Evolutionary conservation across 2,888 invertebrate genomes (phyloP).

Genomic region (Endotricha flammealis): DNA sequence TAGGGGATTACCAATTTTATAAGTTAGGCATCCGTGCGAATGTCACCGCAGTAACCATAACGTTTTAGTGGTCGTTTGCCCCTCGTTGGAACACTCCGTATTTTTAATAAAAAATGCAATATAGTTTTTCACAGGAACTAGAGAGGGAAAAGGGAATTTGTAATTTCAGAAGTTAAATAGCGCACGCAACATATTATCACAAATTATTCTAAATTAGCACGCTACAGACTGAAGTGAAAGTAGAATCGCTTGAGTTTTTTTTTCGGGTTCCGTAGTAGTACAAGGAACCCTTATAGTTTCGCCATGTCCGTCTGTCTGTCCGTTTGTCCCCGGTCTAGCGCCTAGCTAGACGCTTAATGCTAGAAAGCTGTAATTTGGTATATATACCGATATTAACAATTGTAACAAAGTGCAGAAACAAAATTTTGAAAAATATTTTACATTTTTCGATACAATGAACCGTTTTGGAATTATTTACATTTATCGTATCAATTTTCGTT

Average conservation of each 20-base stretch:
- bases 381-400: no score
- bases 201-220: constrained; percentile 6
- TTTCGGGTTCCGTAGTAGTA: background rate
- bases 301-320: no score
- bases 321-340: no score
- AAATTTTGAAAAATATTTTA: no score
- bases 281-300: no score
- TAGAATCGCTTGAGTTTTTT: constrained; percentile 1
- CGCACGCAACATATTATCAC: constrained; percentile 1
- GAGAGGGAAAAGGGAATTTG: constrained; percentile 52
- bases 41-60: constrained; percentile 74
- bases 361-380: no score
- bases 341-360: no score
- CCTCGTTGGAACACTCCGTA: constrained; percentile 67
- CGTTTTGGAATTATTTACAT: no score
- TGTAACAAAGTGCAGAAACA: no score
- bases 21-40: constrained; percentile 68
- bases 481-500: no score
- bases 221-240: constrained; percentile 5
- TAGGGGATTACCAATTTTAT: constrained; percentile 66
- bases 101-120: constrained; percentile 70
- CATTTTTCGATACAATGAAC: no score
- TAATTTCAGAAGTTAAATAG: constrained; percentile 37
- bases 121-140: constrained; percentile 59
- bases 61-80: constrained; percentile 69